Evolutionary conservation across 2,888 invertebrate genomes (phyloP).

Genomic region (Ophion obscuratus): DNA sequence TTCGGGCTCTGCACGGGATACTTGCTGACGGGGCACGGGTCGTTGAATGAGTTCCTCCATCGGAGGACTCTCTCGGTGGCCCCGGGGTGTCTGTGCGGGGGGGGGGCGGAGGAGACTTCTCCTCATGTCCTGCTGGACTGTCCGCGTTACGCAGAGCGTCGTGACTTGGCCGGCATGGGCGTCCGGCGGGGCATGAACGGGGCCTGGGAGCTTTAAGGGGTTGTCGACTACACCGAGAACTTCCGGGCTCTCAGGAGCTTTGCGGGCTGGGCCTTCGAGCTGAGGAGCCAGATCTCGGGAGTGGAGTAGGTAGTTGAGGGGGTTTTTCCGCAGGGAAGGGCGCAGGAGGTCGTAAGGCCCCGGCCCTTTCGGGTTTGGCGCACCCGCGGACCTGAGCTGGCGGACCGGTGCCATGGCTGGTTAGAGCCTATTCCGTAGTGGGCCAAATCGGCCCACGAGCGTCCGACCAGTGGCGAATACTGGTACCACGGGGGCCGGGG

Average conservation of each 20-base stretch:
- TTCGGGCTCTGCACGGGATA: constrained; percentile 12
- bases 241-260: constrained; percentile 25
- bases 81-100: neutral
- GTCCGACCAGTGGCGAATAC: constrained; percentile 2
- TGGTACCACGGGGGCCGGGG: constrained; percentile 32
- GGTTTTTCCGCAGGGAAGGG: constrained; percentile 13
- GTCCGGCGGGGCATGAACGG: neutral
- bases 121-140: constrained; percentile 18
- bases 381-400: constrained; percentile 27
- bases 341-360: constrained; percentile 18
- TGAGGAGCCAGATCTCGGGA: neutral
- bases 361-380: constrained; percentile 23
- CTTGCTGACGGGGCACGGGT: constrained; percentile 9
- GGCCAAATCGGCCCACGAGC: constrained; percentile 2
- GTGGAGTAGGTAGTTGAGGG: neutral
- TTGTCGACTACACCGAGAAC: neutral
- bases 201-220: neutral
- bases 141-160: neutral
- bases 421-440: neutral
- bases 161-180: neutral
- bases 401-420: constrained; percentile 30
- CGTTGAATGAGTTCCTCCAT: constrained; percentile 4
- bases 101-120: constrained; percentile 9
- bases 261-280: constrained; percentile 26
- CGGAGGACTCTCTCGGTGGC: constrained; percentile 11